Evolutionary conservation across 2,113 vertebrate species (phyloP).

Genomic region (Agelaius tricolor): DNA sequence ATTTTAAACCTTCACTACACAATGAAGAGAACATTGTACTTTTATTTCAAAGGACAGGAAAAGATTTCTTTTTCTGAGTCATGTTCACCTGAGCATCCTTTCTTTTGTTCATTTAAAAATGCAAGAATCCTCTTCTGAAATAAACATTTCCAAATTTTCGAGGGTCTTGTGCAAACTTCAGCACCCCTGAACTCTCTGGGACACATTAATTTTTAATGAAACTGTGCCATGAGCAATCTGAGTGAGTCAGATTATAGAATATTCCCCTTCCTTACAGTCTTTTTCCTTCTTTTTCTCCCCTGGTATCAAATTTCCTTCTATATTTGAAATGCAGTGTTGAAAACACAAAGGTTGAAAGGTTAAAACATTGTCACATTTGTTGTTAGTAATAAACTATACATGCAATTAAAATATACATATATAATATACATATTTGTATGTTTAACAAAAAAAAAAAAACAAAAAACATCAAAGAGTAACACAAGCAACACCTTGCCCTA

Average conservation of each 20-base stretch:
- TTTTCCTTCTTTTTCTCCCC: not conserved
- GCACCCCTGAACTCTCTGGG: not conserved
- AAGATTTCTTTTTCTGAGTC: not conserved
- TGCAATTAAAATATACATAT: not conserved
- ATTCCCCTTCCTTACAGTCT: not conserved
- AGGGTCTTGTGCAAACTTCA: not conserved
- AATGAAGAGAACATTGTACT: not conserved
- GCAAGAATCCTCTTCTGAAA: not conserved
- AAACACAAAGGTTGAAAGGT: not conserved
- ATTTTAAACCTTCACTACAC: not conserved
- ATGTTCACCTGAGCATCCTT: rapidly evolving
- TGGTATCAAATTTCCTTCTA: not conserved
- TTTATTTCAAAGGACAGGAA: not conserved
- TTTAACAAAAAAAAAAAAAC: not conserved
- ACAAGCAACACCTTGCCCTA: not conserved
- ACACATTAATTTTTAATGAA: not conserved
- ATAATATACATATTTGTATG: not conserved
- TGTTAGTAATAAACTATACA: not conserved
- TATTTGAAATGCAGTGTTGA: not conserved
- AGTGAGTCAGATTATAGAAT: not conserved
- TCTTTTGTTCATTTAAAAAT: not conserved
- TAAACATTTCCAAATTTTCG: not conserved
- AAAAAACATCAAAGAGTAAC: not conserved
- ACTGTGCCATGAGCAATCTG: not conserved
- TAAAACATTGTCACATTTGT: not conserved